These are phyloP conservation scores for Drosophila takahashii DNA, from an alignment of 1,140 invertebrate genomes.

Conservation along the genomic window DNA sequence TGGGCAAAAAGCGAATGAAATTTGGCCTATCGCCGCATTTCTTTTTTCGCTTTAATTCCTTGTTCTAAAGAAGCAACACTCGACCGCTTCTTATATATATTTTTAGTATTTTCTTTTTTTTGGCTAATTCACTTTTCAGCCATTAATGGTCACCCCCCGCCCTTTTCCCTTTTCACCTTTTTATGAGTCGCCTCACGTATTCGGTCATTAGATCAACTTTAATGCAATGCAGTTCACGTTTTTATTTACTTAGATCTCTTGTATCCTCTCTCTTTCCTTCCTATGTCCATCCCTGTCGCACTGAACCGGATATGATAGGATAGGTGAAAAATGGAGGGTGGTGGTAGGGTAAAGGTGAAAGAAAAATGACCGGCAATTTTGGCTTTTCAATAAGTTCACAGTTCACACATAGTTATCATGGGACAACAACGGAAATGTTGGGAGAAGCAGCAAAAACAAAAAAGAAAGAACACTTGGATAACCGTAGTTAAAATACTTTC, in stretches of 20 bases:
- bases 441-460: background rate
- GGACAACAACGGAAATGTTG: background rate
- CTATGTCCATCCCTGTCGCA: background rate
- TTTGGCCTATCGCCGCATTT: background rate
- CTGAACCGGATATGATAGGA: background rate
- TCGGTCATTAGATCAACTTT: conserved; percentile 79
- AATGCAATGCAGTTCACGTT: conserved; percentile 74
- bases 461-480: background rate
- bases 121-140: conserved; percentile 62
- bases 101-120: conserved; percentile 6
- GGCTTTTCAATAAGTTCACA: conserved; percentile 64
- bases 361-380: conserved; percentile 27
- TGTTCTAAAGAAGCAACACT: background rate
- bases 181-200: conserved; percentile 65
- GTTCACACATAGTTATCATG: conserved; percentile 53
- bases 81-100: background rate
- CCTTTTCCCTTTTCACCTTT: conserved; percentile 19
- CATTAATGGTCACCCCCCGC: conserved; percentile 46
- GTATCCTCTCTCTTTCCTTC: background rate
- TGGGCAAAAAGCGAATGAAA: conserved; percentile 12
- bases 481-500: no score
- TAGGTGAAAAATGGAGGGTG: background rate
- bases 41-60: background rate
- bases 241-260: conserved; percentile 71
- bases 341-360: background rate